Conservation (phyloP, 1,140 invertebrate genomes). For the Saccostrea cuccullata region DNA sequence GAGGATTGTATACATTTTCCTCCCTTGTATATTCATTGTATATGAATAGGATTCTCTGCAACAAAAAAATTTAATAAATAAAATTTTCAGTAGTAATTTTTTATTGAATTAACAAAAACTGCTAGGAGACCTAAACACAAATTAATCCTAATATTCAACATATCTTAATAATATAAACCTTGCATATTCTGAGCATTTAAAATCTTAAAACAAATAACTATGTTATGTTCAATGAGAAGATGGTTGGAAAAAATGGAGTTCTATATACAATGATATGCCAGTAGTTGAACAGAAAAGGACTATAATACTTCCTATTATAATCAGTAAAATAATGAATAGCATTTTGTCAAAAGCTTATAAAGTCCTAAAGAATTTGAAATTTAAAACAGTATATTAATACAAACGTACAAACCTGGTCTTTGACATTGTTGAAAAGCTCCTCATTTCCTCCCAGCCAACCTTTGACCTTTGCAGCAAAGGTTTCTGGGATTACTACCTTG, state of each 20-base stretch:
- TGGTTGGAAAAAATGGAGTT: too few relatives aligned
- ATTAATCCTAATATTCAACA: too few relatives aligned
- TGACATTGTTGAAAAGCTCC: constrained; percentile 66
- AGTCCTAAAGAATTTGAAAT: not conserved
- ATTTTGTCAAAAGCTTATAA: not conserved
- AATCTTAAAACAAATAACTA: not conserved
- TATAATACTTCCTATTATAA: too few relatives aligned
- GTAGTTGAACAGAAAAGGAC: too few relatives aligned
- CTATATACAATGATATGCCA: too few relatives aligned
- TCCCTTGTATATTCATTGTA: constrained; percentile 76
- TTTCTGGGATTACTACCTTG: constrained; percentile 59
- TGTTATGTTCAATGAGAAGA: too few relatives aligned
- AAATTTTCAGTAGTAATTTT: too few relatives aligned
- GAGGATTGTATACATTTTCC: constrained; percentile 77
- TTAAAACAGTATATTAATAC: not conserved
- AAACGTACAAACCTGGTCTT: constrained; percentile 65
- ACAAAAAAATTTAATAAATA: constrained; percentile 39
- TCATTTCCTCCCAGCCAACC: constrained; percentile 72
- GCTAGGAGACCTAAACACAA: too few relatives aligned
- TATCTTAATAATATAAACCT: too few relatives aligned
- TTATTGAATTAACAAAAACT: too few relatives aligned
- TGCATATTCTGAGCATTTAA: not conserved
- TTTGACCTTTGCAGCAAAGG: constrained; percentile 70
- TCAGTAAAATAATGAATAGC: too few relatives aligned
- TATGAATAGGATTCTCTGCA: constrained; percentile 73